phyloP scores from a whole-genome alignment of 2,888 invertebrate species.

The Drosophila leonis region DNA sequence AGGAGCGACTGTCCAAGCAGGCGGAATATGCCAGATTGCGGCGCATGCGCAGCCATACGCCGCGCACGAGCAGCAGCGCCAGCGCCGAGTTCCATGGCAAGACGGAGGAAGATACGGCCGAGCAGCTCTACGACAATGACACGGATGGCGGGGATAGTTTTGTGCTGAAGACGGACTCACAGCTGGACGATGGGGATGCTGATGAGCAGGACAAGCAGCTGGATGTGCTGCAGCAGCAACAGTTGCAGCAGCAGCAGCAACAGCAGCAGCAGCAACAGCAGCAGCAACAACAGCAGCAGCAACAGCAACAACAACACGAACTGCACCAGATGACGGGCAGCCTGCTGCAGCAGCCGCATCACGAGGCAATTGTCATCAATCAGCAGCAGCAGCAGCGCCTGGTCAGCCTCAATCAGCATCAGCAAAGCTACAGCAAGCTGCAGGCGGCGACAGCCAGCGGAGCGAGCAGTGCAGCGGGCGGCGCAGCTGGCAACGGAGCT shows the following conservation, averaged over 20 bases:
- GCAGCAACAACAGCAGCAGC: background rate
- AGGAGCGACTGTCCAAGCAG: slow-evolving; percentile 83
- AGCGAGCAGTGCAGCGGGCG: background rate
- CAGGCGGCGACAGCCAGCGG: slow-evolving; percentile 48
- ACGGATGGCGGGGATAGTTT: slow-evolving; percentile 60
- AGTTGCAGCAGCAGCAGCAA: background rate
- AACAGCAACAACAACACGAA: slow-evolving; percentile 69
- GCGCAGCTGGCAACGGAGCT: slow-evolving; percentile 12
- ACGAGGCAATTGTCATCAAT: slow-evolving; percentile 71
- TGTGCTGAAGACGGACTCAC: slow-evolving; percentile 61
- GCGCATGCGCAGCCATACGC: slow-evolving; percentile 84
- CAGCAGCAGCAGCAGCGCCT: slow-evolving; percentile 74
- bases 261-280: background rate
- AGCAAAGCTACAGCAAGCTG: slow-evolving; percentile 67
- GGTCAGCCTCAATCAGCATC: slow-evolving; percentile 73
- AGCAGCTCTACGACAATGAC: slow-evolving; percentile 81
- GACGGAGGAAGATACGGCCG: slow-evolving; percentile 71
- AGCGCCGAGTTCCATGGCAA: slow-evolving; percentile 74
- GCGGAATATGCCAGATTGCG: slow-evolving; percentile 85
- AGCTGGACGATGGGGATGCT: slow-evolving; percentile 57
- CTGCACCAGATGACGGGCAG: slow-evolving; percentile 62
- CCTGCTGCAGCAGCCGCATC: slow-evolving; percentile 62
- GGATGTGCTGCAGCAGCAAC: slow-evolving; percentile 57
- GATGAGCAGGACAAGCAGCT: slow-evolving; percentile 55
- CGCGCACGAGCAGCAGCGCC: slow-evolving; percentile 77